These are phyloP conservation scores for Platalea minor DNA, from an alignment of 2,797 vertebrate species.

Conservation along the genomic window DNA sequence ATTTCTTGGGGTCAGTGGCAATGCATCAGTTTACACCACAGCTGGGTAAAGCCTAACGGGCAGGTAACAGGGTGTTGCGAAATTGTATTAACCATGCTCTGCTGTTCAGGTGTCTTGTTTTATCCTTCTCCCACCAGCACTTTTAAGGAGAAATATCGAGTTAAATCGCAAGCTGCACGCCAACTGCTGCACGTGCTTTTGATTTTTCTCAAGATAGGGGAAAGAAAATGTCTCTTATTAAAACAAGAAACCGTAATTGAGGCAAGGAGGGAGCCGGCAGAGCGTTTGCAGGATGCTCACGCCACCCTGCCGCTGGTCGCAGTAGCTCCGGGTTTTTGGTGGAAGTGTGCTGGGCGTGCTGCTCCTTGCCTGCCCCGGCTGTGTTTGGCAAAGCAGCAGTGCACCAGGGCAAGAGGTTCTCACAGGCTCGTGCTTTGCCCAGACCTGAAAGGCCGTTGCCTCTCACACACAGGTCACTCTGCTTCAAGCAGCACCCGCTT, in stretches of 20 bases:
- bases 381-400: background rate
- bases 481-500: background rate
- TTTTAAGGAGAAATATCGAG: background rate
- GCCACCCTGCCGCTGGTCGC: accelerated
- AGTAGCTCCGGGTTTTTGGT: background rate
- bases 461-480: background rate
- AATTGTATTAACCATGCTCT: background rate
- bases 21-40: background rate
- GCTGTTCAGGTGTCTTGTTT: background rate
- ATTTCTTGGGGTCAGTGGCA: background rate
- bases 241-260: background rate
- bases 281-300: background rate
- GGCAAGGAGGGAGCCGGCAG: background rate
- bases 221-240: background rate
- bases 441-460: background rate
- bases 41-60: background rate
- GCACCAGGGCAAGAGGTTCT: background rate
- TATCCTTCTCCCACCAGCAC: background rate
- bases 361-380: background rate
- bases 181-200: background rate
- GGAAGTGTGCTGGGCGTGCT: accelerated
- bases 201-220: background rate
- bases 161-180: accelerated
- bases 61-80: background rate
- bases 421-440: accelerated